phyloP scores from a whole-genome alignment of 1,140 invertebrate genomes.

The Pogonomyrmex barbatus region DNA sequence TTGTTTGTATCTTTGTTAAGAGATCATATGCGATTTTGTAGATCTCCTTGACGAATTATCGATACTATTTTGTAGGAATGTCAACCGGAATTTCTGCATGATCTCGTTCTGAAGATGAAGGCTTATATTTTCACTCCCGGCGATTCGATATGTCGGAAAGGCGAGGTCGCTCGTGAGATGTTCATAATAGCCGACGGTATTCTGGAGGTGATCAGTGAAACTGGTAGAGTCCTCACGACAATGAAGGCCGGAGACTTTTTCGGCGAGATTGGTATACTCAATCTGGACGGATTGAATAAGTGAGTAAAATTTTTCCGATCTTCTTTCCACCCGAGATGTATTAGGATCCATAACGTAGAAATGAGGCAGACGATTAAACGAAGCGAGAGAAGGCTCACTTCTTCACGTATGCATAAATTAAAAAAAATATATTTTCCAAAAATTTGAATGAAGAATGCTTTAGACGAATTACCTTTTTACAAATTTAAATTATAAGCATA shows the following conservation, averaged over 20 bases:
- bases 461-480: conserved; percentile 4
- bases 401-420: not conserved
- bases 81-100: conserved; percentile 98
- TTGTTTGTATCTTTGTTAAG: not conserved
- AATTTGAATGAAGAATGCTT: not conserved
- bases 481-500: not conserved
- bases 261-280: conserved; percentile 98
- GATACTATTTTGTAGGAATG: conserved; percentile 91
- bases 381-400: not conserved
- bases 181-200: conserved; percentile 99
- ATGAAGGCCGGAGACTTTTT: conserved; percentile 99
- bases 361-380: not conserved
- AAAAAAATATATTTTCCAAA: not conserved
- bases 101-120: conserved; percentile 98
- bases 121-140: conserved; percentile 99
- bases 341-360: not conserved
- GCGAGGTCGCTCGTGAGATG: conserved; percentile 98
- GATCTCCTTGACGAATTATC: not conserved
- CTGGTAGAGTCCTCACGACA: conserved; percentile 95
- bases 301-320: conserved; percentile 85
- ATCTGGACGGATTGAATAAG: conserved; percentile 98
- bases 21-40: not conserved
- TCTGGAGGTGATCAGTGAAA: conserved; percentile 97
- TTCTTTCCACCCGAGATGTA: not conserved
- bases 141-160: conserved; percentile 97